Percentiles rank a stretch among this genome's conserved stretches.
Conservation (phyloP, 2,888 invertebrate genomes). For the Osmoderma eremita region DNA sequence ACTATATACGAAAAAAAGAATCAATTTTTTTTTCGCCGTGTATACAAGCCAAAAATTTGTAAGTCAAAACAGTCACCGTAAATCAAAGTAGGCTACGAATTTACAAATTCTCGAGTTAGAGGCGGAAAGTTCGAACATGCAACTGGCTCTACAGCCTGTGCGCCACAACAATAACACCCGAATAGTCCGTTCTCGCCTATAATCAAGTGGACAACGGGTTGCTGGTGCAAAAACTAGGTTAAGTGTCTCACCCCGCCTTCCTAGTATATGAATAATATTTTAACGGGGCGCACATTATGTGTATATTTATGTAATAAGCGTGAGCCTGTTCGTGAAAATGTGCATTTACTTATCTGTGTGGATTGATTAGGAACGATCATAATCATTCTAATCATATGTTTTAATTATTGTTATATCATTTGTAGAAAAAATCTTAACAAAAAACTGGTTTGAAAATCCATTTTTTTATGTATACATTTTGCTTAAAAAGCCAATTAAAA, state of each 20-base stretch:
- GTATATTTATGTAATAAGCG: slow-evolving; percentile 16
- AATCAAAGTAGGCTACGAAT: slow-evolving; percentile 16
- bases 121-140: slow-evolving; percentile 14
- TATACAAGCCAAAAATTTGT: slow-evolving; percentile 10
- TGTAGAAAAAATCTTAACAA: too few relatives aligned
- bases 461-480: too few relatives aligned
- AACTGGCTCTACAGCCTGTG: slow-evolving; percentile 7
- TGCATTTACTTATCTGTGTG: too few relatives aligned
- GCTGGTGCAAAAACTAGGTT: slow-evolving; percentile 48
- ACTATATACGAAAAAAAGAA: too few relatives aligned
- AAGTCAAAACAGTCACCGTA: slow-evolving; percentile 6
- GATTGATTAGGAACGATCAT: too few relatives aligned
- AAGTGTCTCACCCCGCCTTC: slow-evolving; percentile 36
- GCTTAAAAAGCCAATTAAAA: too few relatives aligned
- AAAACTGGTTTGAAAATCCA: too few relatives aligned
- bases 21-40: slow-evolving; percentile 1
- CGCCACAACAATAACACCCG: not conserved
- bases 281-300: slow-evolving; percentile 43
- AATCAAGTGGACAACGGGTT: slow-evolving; percentile 36
- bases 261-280: slow-evolving; percentile 48
- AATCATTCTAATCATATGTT: too few relatives aligned
- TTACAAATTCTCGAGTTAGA: slow-evolving; percentile 13
- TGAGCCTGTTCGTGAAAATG: too few relatives aligned
- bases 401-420: too few relatives aligned
- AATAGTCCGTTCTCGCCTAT: slow-evolving; percentile 6